These are phyloP conservation scores for Anhinga rufa DNA, from an alignment of 2,113 vertebrate species.

Conservation along the genomic window DNA sequence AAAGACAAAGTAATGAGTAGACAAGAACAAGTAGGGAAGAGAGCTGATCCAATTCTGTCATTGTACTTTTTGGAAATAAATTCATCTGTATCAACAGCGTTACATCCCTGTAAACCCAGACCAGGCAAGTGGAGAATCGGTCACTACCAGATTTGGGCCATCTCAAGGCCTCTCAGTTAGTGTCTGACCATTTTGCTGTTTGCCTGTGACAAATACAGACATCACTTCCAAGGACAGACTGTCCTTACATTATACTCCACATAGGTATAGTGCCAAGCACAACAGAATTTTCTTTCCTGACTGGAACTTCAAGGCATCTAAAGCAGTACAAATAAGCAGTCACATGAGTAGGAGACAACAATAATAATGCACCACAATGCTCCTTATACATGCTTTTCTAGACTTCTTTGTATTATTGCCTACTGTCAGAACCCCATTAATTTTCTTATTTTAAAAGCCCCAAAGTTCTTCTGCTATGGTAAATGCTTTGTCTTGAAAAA, in stretches of 20 bases:
- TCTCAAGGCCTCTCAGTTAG: neutral
- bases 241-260: neutral
- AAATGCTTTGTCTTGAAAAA: neutral
- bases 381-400: neutral
- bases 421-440: neutral
- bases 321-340: neutral
- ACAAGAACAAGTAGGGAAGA: neutral
- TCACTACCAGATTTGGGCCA: neutral
- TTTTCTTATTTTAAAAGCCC: neutral
- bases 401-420: neutral
- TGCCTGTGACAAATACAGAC: neutral
- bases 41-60: neutral
- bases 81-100: neutral
- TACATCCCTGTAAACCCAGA: neutral
- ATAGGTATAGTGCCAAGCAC: neutral
- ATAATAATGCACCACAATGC: neutral
- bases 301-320: neutral
- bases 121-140: neutral
- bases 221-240: neutral
- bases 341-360: neutral
- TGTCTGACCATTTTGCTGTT: neutral
- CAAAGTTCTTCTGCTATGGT: neutral
- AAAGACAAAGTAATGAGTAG: neutral
- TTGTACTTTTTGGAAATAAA: neutral
- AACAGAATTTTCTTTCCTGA: neutral